Conservation (phyloP, 2,797 vertebrate species). For the Anguilla anguilla region DNA sequence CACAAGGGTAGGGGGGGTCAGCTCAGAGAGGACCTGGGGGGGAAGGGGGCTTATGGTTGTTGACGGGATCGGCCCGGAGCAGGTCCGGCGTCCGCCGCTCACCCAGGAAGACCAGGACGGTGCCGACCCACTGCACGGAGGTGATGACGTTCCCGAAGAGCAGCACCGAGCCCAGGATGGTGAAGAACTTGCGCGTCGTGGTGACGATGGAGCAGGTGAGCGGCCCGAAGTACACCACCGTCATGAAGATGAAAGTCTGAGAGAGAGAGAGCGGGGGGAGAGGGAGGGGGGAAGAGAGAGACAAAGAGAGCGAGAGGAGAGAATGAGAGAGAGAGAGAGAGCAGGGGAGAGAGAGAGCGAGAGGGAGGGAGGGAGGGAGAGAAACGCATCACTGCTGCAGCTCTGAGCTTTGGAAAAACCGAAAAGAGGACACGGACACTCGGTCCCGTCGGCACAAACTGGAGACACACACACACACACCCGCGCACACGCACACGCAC, state of each 20-base stretch:
- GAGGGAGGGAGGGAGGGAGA: not conserved
- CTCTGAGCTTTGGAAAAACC: not conserved
- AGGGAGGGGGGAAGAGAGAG: not conserved
- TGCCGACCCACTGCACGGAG: slow-evolving; percentile 89
- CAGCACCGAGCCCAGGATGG: slow-evolving; percentile 93
- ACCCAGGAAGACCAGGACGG: slow-evolving; percentile 92
- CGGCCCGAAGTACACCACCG: slow-evolving; percentile 94
- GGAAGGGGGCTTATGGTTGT: not conserved
- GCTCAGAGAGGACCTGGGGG: not conserved
- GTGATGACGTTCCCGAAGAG: slow-evolving; percentile 92
- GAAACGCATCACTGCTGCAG: not conserved
- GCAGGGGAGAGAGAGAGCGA: too few species aligned
- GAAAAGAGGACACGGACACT: too few species aligned
- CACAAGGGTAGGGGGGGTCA: not conserved
- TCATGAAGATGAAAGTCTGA: slow-evolving; percentile 99
- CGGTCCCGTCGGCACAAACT: not conserved
- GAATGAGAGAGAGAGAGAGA: not conserved
- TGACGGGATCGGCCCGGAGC: not conserved
- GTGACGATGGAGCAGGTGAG: slow-evolving; percentile 98
- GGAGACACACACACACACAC: not conserved
- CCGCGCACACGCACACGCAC: too few species aligned
- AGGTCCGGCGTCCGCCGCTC: slow-evolving; percentile 51
- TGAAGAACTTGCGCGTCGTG: slow-evolving; percentile 97
- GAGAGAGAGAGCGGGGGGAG: not conserved
- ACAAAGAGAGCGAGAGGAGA: not conserved